These are phyloP conservation scores for Epinotia brunnichana DNA, from an alignment of 2,888 invertebrate species.

Conservation along the genomic window DNA sequence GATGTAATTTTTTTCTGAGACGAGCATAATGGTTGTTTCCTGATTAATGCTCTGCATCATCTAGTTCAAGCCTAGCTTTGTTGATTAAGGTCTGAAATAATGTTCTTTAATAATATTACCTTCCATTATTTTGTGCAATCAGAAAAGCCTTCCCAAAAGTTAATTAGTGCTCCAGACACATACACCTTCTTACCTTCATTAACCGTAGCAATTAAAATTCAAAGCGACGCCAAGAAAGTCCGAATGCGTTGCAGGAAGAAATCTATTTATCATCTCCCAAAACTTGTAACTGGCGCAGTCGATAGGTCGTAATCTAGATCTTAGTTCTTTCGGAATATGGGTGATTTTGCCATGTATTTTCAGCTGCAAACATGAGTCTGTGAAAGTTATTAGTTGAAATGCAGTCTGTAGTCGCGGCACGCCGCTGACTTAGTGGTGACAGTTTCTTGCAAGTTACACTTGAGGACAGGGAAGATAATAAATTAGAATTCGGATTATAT, in stretches of 20 bases:
- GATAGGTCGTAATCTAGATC: neutral
- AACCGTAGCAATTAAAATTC: conserved; percentile 40
- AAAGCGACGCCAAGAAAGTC: conserved; percentile 40
- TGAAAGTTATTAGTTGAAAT: conserved; percentile 50
- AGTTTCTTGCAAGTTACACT: conserved; percentile 57
- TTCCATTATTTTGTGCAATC: neutral
- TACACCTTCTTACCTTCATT: conserved; percentile 38
- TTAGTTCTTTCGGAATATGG: neutral
- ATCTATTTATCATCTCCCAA: neutral
- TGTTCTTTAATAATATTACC: too few relatives aligned
- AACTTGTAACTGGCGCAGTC: neutral
- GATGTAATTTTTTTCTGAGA: too few relatives aligned
- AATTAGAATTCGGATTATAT: conserved; percentile 44
- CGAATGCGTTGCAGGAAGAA: conserved; percentile 19
- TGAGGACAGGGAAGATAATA: conserved; percentile 45
- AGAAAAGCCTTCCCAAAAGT: conserved; percentile 21
- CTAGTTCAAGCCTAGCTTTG: too few relatives aligned
- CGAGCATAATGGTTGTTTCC: too few relatives aligned
- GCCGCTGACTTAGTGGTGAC: conserved; percentile 71
- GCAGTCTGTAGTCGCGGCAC: conserved; percentile 63
- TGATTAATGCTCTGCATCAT: too few relatives aligned
- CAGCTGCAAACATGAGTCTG: neutral
- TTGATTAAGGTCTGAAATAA: too few relatives aligned
- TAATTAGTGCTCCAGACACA: conserved; percentile 29
- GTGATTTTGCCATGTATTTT: neutral